Base-by-base conservation (phyloP, 2,113 vertebrate species). In the Chaetura pelagica region DNA sequence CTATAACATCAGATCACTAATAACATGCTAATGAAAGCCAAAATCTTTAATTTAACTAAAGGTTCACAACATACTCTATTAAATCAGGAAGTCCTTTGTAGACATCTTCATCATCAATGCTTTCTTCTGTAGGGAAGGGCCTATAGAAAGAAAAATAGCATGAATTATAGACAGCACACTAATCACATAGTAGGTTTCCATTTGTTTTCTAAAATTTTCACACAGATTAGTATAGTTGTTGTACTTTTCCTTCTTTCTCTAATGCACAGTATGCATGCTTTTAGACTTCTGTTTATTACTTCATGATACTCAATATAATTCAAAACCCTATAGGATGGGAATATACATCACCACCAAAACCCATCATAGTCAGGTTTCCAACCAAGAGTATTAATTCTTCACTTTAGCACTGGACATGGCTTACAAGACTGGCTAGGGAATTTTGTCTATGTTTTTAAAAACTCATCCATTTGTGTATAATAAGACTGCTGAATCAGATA, bases 41-140 rank as follows among this genome's bases (percentile, higher is more conserved):
- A 84, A 51, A 63, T 30, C n/a, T 66, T 73, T 46, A n/a, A 81
- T 38, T 79, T 55, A 71, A 49, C 20, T 86, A 22, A 57, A 81
- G 68, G 73, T 40, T 27, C 71, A 89, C 52, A 87, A 98, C 99
- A 0, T 99, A 99, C 99, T 99, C 99, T 92, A 99, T 99, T 66
- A 99, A 98, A 95, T 99, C 99, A 82, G 99, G 99, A 93, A 99
- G 98, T 95, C 98, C 96, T 98, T 99, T 99, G 97, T 99, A 99
- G 96, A 99, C 97, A 79, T 99, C 99, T 66, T 99, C 99, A 85
- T 99, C 98, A 62, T 98, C 98, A 54, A 99, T 51, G 0, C 98
- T 99, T 89, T 99, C 99, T 96, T 99, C 99, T 24, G 99, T 99
- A 15, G 99, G 99, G 92, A 99, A 99, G 0, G 99, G 98, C 97